Percentiles rank a stretch among this genome's conserved stretches.
These are phyloP conservation scores for Corydoras maculifer DNA, from an alignment of 2,113 vertebrate genomes.

Conservation along the genomic window DNA sequence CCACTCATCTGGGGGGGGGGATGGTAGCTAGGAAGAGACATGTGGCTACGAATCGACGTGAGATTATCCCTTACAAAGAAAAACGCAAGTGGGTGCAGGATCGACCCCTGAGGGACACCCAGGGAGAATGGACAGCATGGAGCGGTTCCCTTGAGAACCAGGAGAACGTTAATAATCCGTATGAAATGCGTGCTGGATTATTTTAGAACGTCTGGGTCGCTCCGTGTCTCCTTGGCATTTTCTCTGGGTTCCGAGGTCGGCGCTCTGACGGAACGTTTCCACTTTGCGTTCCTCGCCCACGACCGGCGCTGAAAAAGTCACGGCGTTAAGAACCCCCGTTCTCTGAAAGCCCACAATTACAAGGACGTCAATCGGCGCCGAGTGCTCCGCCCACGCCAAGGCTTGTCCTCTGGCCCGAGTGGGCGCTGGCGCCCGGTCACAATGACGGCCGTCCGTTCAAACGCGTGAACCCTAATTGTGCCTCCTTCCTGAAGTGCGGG, in stretches of 20 bases:
- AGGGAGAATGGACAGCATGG: too few relatives aligned
- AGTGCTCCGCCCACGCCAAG: conserved; percentile 8
- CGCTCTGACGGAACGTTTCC: conserved; percentile 34
- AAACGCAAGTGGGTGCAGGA: too few relatives aligned
- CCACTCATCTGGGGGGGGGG: too few relatives aligned
- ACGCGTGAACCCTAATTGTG: background rate
- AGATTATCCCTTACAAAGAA: too few relatives aligned
- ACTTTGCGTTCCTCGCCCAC: conserved; percentile 21
- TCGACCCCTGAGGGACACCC: too few relatives aligned
- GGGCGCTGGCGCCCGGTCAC: background rate
- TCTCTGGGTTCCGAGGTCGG: conserved; percentile 5
- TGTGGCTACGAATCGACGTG: too few relatives aligned
- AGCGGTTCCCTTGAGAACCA: too few relatives aligned
- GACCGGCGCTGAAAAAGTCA: conserved; percentile 32
- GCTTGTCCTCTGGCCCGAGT: conserved; percentile 30
- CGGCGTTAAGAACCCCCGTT: conserved; percentile 33
- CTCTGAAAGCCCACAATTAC: conserved; percentile 42
- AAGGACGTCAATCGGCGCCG: conserved; percentile 39
- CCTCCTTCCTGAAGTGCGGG: background rate
- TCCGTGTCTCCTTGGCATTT: background rate
- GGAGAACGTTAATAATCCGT: too few relatives aligned
- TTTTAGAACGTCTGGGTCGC: too few relatives aligned
- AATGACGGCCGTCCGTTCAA: background rate
- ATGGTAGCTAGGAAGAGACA: too few relatives aligned
- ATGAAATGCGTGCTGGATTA: too few relatives aligned